A percentile compares a stretch with the other conserved stretches of the same genome.
phyloP scores from a whole-genome alignment of 2,113 vertebrate species.

The Centropristis striata region DNA sequence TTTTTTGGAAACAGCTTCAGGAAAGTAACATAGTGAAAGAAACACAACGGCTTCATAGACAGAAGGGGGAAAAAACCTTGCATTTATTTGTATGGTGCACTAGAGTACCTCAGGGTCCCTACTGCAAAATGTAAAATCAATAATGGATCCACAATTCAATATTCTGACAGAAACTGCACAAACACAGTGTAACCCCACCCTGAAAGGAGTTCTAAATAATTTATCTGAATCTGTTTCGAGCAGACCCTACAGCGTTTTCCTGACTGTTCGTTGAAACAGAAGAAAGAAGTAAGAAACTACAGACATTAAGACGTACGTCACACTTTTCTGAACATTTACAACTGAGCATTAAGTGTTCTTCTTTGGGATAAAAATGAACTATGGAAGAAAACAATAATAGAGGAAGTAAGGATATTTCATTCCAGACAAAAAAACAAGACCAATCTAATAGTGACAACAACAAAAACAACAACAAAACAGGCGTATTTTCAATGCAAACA shows the following conservation, averaged over 20 bases:
- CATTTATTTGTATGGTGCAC: neutral
- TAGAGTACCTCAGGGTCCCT: too few species aligned
- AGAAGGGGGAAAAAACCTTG: neutral
- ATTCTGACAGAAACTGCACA: constrained; percentile 15
- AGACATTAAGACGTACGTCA: neutral
- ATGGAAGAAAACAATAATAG: neutral
- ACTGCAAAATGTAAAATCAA: constrained; percentile 21
- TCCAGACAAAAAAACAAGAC: neutral
- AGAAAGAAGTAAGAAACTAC: neutral
- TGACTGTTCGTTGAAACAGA: neutral
- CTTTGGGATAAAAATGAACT: neutral
- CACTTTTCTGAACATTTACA: neutral
- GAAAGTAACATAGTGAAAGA: neutral
- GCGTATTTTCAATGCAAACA: neutral
- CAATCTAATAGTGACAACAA: neutral
- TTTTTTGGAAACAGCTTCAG: neutral
- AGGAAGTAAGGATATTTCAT: neutral
- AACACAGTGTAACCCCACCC: neutral
- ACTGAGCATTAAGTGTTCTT: neutral
- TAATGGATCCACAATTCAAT: constrained; percentile 15
- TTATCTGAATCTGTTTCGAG: constrained; percentile 9
- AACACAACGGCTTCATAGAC: neutral
- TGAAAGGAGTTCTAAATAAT: constrained; percentile 40
- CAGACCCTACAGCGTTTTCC: neutral
- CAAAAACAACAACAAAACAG: neutral